Evolutionary conservation across 2,797 vertebrate genomes (phyloP), one percentile per base, ranked within the genome.

Genomic region (Tinamus major): DNA sequence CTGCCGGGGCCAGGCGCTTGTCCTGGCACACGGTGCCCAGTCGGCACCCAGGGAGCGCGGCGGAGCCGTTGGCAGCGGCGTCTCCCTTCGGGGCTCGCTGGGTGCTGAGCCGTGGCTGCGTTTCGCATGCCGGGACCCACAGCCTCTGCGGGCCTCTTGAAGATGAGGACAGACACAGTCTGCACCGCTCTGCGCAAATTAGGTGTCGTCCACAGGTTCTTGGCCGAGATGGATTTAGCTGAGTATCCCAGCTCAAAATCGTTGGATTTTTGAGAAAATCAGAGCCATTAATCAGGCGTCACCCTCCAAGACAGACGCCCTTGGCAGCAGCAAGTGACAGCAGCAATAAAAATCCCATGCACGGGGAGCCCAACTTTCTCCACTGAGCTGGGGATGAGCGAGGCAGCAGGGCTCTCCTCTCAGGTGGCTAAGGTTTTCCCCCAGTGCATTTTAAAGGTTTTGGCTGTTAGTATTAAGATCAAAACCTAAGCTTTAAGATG

Each of bases 51-150:
- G 2, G 2, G 67, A 79, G 58, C 29, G 19, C 26, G 2, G 48
- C 4, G 1, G n/a, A n/a, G 61, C 1, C 4, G 33, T 39, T 17
- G 1, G 63, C 81, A 92, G 79, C 58, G 11, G 7, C 76, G 44
- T 48, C n/a, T 44, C 70, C 35, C 31, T 58, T 1, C 1, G 0
- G 37, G 2, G 0, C 2, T 9, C 11, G 41, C 64, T 70, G 63
- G 35, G n/a, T 53, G 31, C 35, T 7, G 2, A 10, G 15, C 9
- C n/a, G n/a, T 79, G 37, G 42, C 0, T 0, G 13, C 55, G 23
- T 41, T 37, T 4, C 41, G 48, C 41, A 82, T n/a, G 15, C 8
- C 24, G 41, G 37, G 35, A 55, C 8, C 71, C 64, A 69, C 1
- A 68, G 33, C 13, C 91, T 41, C 51, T 75, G 18, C 10, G 31